phyloP scores from a whole-genome alignment of 2,797 vertebrate species.

The Tiaroga cobitis region DNA sequence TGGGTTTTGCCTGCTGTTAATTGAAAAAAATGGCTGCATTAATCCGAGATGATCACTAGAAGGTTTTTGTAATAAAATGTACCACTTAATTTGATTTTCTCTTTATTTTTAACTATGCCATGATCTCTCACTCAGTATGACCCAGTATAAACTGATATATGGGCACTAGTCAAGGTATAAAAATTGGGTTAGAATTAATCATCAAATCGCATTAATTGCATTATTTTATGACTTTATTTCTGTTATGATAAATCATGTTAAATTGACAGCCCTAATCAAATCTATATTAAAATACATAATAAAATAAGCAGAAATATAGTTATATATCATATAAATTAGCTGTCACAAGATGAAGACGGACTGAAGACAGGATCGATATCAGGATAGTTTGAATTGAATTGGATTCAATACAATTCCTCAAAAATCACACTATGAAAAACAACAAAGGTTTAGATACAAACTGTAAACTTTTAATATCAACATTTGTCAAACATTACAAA shows the following conservation, averaged over 20 bases:
- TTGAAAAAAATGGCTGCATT: background rate
- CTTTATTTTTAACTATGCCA: background rate
- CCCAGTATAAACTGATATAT: too few relatives aligned
- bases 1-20: background rate
- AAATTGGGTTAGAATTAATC: background rate
- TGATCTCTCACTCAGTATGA: background rate
- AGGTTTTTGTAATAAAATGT: background rate
- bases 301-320: background rate
- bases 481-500: too few relatives aligned
- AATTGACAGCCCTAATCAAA: background rate
- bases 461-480: too few relatives aligned
- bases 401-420: too few relatives aligned
- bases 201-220: background rate
- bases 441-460: too few relatives aligned
- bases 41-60: background rate
- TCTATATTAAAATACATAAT: background rate
- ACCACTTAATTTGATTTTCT: background rate
- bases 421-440: too few relatives aligned
- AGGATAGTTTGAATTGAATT: too few relatives aligned
- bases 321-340: background rate
- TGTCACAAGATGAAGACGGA: too few relatives aligned
- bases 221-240: background rate
- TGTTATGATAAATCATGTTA: background rate
- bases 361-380: too few relatives aligned
- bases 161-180: background rate